These are phyloP conservation scores for Gymnoscelis rufifasciata DNA, from an alignment of 2,888 invertebrate genomes.

Conservation along the genomic window DNA sequence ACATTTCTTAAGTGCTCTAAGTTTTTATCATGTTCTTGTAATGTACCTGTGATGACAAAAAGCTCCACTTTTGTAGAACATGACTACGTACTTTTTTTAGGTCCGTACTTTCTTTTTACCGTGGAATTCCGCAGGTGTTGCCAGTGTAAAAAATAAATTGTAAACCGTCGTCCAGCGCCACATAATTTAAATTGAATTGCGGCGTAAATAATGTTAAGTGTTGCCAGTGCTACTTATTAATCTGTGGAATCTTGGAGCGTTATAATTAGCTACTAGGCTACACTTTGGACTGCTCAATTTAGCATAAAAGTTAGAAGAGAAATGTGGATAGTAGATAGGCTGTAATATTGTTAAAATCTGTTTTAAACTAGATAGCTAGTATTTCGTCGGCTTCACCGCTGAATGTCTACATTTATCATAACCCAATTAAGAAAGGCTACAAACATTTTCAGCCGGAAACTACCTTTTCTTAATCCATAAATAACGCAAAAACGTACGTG, in stretches of 20 bases:
- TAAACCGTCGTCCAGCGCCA: conserved; percentile 6
- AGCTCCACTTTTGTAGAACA: not conserved
- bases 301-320: not conserved
- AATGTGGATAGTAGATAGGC: not conserved
- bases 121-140: conserved; percentile 2
- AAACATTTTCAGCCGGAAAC: too few relatives aligned
- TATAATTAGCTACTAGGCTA: conserved; percentile 7
- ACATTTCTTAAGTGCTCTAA: too few relatives aligned
- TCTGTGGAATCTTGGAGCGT: not conserved
- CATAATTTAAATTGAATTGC: conserved; percentile 16
- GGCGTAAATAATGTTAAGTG: conserved; percentile 7
- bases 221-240: conserved; percentile 4
- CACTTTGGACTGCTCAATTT: conserved; percentile 8
- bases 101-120: conserved; percentile 8
- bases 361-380: too few relatives aligned
- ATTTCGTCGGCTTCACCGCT: too few relatives aligned
- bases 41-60: too few relatives aligned
- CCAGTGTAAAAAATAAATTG: conserved; percentile 12
- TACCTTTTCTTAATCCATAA: too few relatives aligned
- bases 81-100: not conserved
- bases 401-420: too few relatives aligned
- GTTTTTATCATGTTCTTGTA: too few relatives aligned
- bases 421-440: too few relatives aligned
- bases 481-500: too few relatives aligned
- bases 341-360: too few relatives aligned